phyloP scores from a whole-genome alignment of 2,113 vertebrate species.

The Paramormyrops kingsleyae region DNA sequence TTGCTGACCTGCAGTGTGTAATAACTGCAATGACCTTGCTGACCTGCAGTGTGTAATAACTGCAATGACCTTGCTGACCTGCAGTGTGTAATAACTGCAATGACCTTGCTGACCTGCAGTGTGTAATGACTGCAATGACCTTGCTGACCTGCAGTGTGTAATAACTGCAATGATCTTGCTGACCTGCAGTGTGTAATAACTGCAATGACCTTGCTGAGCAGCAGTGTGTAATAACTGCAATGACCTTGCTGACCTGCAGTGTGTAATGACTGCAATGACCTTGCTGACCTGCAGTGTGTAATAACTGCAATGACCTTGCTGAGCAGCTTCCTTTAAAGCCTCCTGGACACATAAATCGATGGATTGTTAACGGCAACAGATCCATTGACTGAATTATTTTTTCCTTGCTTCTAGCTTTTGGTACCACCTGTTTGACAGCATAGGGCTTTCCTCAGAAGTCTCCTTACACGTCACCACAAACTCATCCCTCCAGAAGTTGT shows the following conservation, averaged over 20 bases:
- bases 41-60: not conserved
- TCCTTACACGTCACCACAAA: conserved; percentile 36
- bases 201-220: not conserved
- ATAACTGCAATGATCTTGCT: not conserved
- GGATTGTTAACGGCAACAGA: not conserved
- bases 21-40: not conserved
- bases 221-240: not conserved
- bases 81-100: not conserved
- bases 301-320: not conserved
- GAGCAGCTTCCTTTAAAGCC: not conserved
- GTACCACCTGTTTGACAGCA: conserved; percentile 44
- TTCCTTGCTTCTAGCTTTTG: conserved; percentile 57
- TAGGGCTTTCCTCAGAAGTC: not conserved
- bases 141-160: not conserved
- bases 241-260: not conserved
- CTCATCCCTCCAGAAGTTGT: not conserved
- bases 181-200: not conserved
- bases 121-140: not conserved
- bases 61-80: not conserved
- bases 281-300: not conserved
- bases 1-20: no score
- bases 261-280: not conserved
- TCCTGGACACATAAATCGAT: not conserved
- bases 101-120: not conserved
- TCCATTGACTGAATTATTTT: not conserved